Conservation (phyloP, 2,797 vertebrate species). For the Sebastes alutus region DNA sequence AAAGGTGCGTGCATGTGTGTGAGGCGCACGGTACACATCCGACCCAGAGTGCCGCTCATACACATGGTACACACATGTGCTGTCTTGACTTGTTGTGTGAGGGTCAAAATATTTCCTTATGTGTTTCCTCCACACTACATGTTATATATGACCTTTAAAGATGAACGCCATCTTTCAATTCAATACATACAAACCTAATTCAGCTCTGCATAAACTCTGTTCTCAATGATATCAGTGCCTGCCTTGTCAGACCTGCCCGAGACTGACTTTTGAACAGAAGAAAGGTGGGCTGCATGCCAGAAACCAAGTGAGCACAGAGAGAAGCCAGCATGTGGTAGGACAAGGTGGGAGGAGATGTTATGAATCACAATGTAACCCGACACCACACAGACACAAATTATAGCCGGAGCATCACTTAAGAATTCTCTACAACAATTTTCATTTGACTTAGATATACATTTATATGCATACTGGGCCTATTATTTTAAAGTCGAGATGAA, state of each 20-base stretch:
- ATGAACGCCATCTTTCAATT: neutral
- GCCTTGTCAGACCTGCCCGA: neutral
- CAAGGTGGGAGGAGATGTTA: neutral
- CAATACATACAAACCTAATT: neutral
- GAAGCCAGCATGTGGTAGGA: slow-evolving; percentile 9
- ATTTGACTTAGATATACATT: neutral
- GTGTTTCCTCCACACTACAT: neutral
- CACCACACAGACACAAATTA: neutral
- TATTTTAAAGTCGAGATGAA: neutral
- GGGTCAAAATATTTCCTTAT: neutral
- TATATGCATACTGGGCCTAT: neutral
- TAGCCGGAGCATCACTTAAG: neutral
- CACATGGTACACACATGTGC: neutral
- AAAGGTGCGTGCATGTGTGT: slow-evolving; percentile 4
- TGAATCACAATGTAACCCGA: neutral
- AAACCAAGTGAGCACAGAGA: slow-evolving; percentile 7
- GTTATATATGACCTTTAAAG: neutral
- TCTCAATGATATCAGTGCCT: neutral
- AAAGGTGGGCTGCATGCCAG: neutral
- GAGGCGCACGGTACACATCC: neutral
- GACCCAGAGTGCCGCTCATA: neutral
- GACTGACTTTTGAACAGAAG: neutral
- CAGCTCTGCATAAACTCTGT: neutral
- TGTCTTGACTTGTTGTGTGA: neutral
- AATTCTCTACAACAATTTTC: neutral